Evolutionary conservation across 1,140 invertebrate genomes (phyloP), one percentile per base, ranked within the genome.

Genomic region (Thalassaphorura encarpata): DNA sequence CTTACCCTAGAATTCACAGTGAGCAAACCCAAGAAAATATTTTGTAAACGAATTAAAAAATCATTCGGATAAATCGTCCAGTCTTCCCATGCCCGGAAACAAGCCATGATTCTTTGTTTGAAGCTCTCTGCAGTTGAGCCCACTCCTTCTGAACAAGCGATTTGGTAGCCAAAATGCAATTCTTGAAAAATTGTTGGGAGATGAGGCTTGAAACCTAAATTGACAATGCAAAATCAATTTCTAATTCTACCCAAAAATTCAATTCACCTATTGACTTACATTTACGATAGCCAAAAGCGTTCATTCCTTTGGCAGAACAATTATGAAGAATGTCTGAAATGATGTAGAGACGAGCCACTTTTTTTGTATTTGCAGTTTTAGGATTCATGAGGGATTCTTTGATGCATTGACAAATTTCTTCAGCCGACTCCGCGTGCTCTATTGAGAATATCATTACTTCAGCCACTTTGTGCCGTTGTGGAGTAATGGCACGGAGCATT

Each of bases 371-470:
- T 46, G 83, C 78, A 11, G 92, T 97, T 67, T 80, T 77, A 27
- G 81, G 68, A 67, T 87, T 89, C 13, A 82, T 81, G 39, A 97
- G 72, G 1, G 88, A 84, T 68, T 93, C 88, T 6, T 78, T 76
- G 56, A 99, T 83, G 69, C 89, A 94, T 60, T 92, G 87, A 45
- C 90, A 86, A 54, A 99, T 91, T 76, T 99, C 95, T 68, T 94
- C 88, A 19, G 89, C 89, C 45, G 92, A 89, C 73, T 97, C 94
- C 21, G 93, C 90, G 75, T 99, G 95, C 69, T 99, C 94, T 54
- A 99, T 87, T 73, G 94, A 98, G 79, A 95, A 99, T 23, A 97
- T 85, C 96, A 99, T 99, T 0, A 85, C 85, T 71, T 97, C 92
- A 16, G 87, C 92, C 55, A 97, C 82, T 71, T 84, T 87, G 49